These are phyloP conservation scores for Pterostichus madidus DNA, from an alignment of 2,888 invertebrate genomes.

Conservation along the genomic window DNA sequence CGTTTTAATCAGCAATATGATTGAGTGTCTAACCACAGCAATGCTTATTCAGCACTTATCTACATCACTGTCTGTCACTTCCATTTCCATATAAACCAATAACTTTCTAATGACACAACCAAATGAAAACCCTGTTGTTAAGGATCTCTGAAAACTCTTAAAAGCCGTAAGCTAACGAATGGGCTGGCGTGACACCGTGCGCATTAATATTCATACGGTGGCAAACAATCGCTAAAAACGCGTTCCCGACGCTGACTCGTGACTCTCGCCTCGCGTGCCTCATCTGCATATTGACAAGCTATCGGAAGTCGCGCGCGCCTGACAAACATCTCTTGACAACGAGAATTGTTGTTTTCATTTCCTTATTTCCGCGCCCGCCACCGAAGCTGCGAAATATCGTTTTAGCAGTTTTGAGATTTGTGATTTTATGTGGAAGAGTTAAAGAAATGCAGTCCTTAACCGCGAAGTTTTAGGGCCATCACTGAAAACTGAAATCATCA, in stretches of 20 bases:
- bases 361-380: neutral
- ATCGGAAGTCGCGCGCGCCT: slow-evolving; percentile 11
- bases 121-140: slow-evolving; percentile 21
- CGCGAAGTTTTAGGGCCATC: too few relatives aligned
- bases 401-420: neutral
- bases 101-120: neutral
- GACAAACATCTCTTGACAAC: slow-evolving; percentile 37
- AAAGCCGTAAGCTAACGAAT: slow-evolving; percentile 45
- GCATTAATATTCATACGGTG: slow-evolving; percentile 50
- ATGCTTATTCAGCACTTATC: neutral
- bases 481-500: too few relatives aligned
- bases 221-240: slow-evolving; percentile 42
- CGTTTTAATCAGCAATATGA: too few relatives aligned
- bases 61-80: too few relatives aligned
- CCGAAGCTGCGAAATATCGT: slow-evolving; percentile 2
- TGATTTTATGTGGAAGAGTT: too few relatives aligned
- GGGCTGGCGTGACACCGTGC: slow-evolving; percentile 10
- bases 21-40: too few relatives aligned
- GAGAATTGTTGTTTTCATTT: slow-evolving; percentile 52
- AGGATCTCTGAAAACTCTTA: slow-evolving; percentile 29
- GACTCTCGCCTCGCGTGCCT: neutral
- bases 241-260: neutral
- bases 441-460: too few relatives aligned
- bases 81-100: neutral
- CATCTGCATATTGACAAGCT: slow-evolving; percentile 50